Evolutionary conservation across 2,113 vertebrate genomes (phyloP), one percentile per base, ranked within the genome.

Genomic region (Oncorhynchus nerka): DNA sequence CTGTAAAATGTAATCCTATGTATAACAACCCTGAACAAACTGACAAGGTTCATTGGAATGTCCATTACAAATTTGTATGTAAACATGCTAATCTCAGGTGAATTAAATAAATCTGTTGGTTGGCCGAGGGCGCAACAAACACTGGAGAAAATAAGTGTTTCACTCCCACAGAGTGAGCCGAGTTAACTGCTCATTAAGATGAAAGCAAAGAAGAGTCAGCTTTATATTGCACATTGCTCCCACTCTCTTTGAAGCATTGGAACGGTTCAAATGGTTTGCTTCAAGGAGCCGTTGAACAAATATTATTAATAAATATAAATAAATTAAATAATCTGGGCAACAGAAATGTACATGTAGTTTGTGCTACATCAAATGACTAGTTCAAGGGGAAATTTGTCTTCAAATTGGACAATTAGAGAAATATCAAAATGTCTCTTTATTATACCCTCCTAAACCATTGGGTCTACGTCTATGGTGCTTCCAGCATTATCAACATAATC

Each of bases 61-160:
- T 61, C 59, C 16, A 22, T 22, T n/a, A 62, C 20, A 34, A 11
- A 22, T 62, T 11, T 62, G 78, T 81, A 84, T 88, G 87, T 91
- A 90, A 92, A 92, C 89, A 91, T 90, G 89, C 88, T 86, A 86
- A 81, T 83, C 84, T 85, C 85, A 76, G 1, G 11, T 5, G 22
- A 16, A 51, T 26, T 30, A 71, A 70, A 74, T 82, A 83, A 74
- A 86, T 22, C 79, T 75, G 74, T 22, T 70, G 15, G 19, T 78
- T 39, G 68, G 73, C 45, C 3, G 71, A 82, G 34, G 76, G 67
- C 30, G 77, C 81, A 11, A 80, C 71, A 76, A 87, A 89, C 82
- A 85, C 83, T 76, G 85, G 61, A 64, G 84, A 75, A 48, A 70
- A 62, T 30, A 22, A 9, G 15, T 20, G 13, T 61, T 57, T 24